Evolutionary conservation across 2,888 invertebrate genomes (phyloP).

Genomic region (Drosophila helvetica): DNA sequence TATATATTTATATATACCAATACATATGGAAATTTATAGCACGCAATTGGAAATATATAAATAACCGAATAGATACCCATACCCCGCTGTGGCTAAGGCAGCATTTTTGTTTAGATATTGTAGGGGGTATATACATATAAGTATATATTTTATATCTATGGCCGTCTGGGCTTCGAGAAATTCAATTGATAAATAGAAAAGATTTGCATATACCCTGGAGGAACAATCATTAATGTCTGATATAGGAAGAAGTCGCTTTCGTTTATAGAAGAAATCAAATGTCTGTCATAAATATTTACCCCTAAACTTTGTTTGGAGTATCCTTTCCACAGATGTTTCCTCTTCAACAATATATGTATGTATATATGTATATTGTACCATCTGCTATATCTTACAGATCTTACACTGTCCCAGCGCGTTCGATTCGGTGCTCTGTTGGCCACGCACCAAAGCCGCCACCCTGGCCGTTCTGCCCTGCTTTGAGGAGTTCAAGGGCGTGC

Average conservation of each 20-base stretch:
- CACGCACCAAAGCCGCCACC: constrained; percentile 88
- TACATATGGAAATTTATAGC: constrained; percentile 16
- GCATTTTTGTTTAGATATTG: not conserved
- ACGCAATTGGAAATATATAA: constrained; percentile 37
- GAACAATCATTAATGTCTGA: not conserved
- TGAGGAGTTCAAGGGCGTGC: constrained; percentile 90
- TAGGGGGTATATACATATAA: not conserved
- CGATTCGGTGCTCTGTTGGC: constrained; percentile 94
- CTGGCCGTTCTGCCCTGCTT: constrained; percentile 91
- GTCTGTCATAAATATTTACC: constrained; percentile 19
- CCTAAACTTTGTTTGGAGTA: constrained; percentile 9
- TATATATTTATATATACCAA: constrained; percentile 19
- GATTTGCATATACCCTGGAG: not conserved
- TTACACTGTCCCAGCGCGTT: constrained; percentile 87
- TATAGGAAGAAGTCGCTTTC: constrained; percentile 25
- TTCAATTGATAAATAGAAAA: constrained; percentile 22
- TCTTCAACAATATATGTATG: not conserved
- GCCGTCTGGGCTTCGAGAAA: constrained; percentile 4
- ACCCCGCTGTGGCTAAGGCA: constrained; percentile 4
- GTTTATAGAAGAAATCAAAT: constrained; percentile 19
- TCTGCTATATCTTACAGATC: constrained; percentile 27
- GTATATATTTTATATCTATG: not conserved
- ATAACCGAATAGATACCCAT: constrained; percentile 13
- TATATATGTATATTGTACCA: not conserved
- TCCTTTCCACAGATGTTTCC: constrained; percentile 7